Base-by-base conservation (phyloP, 2,113 vertebrate genomes). In the Xiphorhynchus elegans region DNA sequence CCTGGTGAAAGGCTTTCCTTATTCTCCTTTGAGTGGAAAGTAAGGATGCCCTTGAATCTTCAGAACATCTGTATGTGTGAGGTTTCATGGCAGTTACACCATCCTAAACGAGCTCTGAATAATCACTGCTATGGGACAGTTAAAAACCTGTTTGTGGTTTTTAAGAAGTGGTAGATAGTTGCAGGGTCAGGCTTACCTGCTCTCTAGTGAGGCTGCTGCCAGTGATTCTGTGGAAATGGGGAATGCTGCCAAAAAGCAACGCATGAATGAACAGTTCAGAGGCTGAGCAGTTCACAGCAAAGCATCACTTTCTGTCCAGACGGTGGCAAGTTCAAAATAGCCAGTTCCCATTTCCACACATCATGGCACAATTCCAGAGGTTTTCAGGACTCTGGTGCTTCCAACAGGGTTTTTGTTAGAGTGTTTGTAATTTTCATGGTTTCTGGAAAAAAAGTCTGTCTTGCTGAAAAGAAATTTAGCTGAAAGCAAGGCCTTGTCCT, bases 221-320 rank as follows among this genome's bases (percentile, higher is more conserved):
- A 84, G 6, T 64, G 77, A 68, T 84, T 90, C 88, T 75, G 80
- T 93, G 83, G 85, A 88, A 91, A 17, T 89, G 64, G 56, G 60
- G 68, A 87, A 93, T n/a, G 11, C 64, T 96, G 95, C 90, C 92
- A 95, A 74, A 84, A 90, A 75, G 7, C 35, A 93, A 86, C 0
- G 4, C 73, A n/a, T 93, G 96, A 96, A 95, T 95, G 94, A 96
- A 52, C 80, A 81, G 60, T 73, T 93, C 72, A 63, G 75, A 75
- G 80, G 40, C 67, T 28, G 76, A 90, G 64, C 25, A 85, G 68
- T 56, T 93, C 79, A 63, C 42, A 84, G 76, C 42, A 74, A 93
- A 96, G 79, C 55, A 70, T 92, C 1, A 0, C 60, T 90, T 92
- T 95, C 80, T 88, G 52, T 72, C 79, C 64, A 76, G 79, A 46